phyloP scores from a whole-genome alignment of 2,113 vertebrate genomes.

The Butorides virescens region DNA sequence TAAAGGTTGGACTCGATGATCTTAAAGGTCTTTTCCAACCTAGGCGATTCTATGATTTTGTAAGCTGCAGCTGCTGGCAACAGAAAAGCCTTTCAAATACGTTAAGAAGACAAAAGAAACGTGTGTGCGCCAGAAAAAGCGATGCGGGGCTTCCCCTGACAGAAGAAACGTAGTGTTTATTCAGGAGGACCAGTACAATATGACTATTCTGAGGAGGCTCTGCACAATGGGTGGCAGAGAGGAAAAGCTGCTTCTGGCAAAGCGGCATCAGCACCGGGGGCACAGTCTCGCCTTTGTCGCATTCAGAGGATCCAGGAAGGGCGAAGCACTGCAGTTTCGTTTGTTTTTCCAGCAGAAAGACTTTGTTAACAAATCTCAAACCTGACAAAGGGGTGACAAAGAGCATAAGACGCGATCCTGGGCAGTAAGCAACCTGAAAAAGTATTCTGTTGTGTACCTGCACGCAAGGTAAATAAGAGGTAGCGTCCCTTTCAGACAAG shows the following conservation, averaged over 20 bases:
- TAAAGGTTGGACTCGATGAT: too few species aligned
- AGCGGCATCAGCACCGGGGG: not conserved
- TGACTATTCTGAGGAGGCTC: not conserved
- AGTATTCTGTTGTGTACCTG: not conserved
- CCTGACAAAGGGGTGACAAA: not conserved
- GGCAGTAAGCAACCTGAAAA: not conserved
- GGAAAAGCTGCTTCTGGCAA: not conserved
- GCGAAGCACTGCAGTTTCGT: not conserved
- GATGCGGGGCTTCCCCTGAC: not conserved
- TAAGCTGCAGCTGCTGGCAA: not conserved
- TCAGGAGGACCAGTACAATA: not conserved
- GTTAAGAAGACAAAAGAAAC: not conserved
- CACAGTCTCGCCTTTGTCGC: not conserved
- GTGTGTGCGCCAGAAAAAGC: not conserved
- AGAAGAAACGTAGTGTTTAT: not conserved
- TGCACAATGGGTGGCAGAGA: not conserved
- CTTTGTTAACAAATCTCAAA: not conserved
- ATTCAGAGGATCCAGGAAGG: not conserved
- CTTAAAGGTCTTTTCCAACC: too few species aligned
- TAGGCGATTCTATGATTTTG: too few species aligned
- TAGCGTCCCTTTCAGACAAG: not conserved
- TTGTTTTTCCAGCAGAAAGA: not conserved
- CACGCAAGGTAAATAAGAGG: not conserved
- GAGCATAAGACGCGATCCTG: rapidly evolving
- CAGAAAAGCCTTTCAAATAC: not conserved